Evolutionary conservation across 2,113 vertebrate genomes (phyloP).

Genomic region (Paradisaea rubra): DNA sequence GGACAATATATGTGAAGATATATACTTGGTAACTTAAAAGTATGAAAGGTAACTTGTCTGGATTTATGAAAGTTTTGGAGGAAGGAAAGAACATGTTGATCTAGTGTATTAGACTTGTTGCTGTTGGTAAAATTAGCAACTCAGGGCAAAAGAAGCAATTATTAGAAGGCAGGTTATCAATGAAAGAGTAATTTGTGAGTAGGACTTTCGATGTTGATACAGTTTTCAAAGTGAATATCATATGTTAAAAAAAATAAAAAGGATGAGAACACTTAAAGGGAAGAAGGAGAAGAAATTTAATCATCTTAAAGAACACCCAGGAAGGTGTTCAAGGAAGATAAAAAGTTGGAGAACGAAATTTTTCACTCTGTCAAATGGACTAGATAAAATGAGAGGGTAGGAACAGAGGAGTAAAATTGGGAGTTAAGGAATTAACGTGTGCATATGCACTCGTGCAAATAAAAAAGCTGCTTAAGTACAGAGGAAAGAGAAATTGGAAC

Average conservation of each 20-base stretch:
- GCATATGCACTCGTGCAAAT: not conserved
- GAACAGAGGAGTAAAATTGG: not conserved
- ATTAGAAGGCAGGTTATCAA: not conserved
- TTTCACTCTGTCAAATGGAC: not conserved
- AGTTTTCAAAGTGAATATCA: not conserved
- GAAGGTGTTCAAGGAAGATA: not conserved
- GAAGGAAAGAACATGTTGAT: not conserved
- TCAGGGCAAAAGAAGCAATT: not conserved
- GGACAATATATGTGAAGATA: not conserved
- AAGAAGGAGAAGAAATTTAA: not conserved
- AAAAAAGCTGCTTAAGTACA: not conserved
- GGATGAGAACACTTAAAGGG: not conserved
- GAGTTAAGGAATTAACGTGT: not conserved
- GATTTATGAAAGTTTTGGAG: not conserved
- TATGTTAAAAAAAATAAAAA: not conserved
- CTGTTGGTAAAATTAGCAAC: not conserved
- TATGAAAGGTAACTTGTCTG: not conserved
- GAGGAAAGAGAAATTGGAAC: not conserved
- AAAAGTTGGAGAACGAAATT: slow-evolving; percentile 5
- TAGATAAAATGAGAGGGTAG: not conserved
- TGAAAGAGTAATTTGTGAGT: not conserved
- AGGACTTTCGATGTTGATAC: not conserved
- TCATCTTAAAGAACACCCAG: not conserved
- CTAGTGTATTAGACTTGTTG: not conserved
- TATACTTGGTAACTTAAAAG: not conserved